Base-by-base conservation (phyloP, 2,797 vertebrate genomes). In the Pseudomugil tenellus region DNA sequence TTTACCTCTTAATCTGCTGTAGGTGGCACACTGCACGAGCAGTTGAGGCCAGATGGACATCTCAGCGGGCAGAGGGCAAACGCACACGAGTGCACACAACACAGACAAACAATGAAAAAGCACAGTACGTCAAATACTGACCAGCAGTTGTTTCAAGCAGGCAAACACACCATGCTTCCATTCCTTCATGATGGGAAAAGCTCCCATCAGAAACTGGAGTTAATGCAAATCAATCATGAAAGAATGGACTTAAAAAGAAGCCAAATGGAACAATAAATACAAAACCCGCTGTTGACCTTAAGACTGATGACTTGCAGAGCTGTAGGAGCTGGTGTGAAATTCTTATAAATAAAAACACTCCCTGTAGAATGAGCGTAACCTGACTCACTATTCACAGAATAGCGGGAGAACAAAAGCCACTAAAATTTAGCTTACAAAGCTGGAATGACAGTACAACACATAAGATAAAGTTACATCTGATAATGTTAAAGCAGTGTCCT, bases 1-100 rank as follows among this genome's bases (percentile, higher is more conserved):
- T 81, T 91, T 93, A 89, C 89, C 89, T 90, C 81, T 71, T n/a
- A 58, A 76, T 80, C 52, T 74, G 85, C 87, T 87, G 93, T 68
- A 88, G 88, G 89, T 87, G 91, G 88, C 88, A 88, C 89, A 89
- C 91, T 85, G 87, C 82, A 80, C 89, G 93, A 94, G 91, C 94
- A 87, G 90, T 74, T 76, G 91, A 93, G 87, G 88, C 86, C 87
- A 89, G 90, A 81, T 34, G 83, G 88, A 82, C 89, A 71, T 91
- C 93, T 94, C 93, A 89, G 90, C 60, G 67, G 84, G 83, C 81
- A 79, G 80, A 84, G 67, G 86, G 67, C 82, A 87, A 67, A 74
- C 73, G 53, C 77, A 72, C 70, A 68, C 21, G 62, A 81, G 77
- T 60, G 74, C 85, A 88, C 73, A 84, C 64, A 63, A 79, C 76